Evolutionary conservation across 2,888 invertebrate species (phyloP).

Genomic region (Teinopalpus imperialis): DNA sequence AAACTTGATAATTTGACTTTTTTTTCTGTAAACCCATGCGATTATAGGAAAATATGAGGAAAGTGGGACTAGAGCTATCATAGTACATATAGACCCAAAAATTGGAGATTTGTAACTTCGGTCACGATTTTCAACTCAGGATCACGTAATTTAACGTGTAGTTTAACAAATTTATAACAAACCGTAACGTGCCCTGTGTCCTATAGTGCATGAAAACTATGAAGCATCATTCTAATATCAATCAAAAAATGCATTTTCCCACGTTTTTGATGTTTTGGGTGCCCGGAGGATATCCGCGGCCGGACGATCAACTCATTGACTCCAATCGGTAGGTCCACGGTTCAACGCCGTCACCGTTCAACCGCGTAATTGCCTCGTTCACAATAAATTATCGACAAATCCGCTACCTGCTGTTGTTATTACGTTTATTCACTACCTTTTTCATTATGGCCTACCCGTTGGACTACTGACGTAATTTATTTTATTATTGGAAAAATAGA

Average conservation of each 20-base stretch:
- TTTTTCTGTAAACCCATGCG: no score
- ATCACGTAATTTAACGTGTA: no score
- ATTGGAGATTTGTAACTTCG: no score
- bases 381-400: constrained; percentile 39
- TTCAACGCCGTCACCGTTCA: constrained; percentile 47
- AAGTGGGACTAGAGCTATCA: no score
- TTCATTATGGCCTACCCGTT: not conserved
- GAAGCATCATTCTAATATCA: not conserved
- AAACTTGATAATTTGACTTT: no score
- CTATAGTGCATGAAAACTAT: not conserved
- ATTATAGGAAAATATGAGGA: no score
- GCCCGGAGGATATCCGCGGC: constrained; percentile 45
- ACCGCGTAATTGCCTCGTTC: constrained; percentile 58
- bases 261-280: constrained; percentile 37
- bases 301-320: constrained; percentile 32
- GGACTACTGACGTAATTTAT: no score
- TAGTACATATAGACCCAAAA: no score
- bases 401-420: constrained; percentile 27
- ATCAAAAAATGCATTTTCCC: constrained; percentile 29
- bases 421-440: constrained; percentile 25
- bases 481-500: no score
- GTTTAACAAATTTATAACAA: no score
- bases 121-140: no score
- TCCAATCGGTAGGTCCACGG: constrained; percentile 36
- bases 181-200: no score